phyloP scores from a whole-genome alignment of 2,113 vertebrate genomes.

The Chrysochloris asiatica region DNA sequence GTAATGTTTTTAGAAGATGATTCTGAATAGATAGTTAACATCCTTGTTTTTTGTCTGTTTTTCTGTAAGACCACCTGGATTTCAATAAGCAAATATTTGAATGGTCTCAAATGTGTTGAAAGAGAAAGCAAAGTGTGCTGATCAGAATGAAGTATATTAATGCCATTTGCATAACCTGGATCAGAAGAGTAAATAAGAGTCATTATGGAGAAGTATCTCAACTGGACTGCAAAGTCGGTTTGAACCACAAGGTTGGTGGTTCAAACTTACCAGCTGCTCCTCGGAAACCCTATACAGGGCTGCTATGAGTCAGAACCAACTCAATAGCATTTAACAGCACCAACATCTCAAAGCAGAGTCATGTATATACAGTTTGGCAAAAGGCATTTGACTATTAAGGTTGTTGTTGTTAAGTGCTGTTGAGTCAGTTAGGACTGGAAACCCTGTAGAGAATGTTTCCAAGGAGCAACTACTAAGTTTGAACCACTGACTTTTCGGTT shows the following conservation, averaged over 20 bases:
- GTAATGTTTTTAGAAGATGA: neutral
- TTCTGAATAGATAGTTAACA: neutral
- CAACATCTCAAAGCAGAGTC: neutral
- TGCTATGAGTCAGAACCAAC: too few species aligned
- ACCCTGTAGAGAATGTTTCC: too few species aligned
- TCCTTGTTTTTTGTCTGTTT: neutral
- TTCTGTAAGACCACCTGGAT: neutral
- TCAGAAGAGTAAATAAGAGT: neutral
- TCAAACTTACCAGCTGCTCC: too few species aligned
- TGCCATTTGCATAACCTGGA: neutral
- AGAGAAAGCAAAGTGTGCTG: neutral
- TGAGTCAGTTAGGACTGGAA: too few species aligned
- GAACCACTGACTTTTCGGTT: too few species aligned
- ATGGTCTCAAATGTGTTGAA: neutral
- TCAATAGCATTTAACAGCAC: too few species aligned
- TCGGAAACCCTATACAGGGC: too few species aligned
- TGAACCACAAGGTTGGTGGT: too few species aligned
- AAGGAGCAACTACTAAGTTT: too few species aligned
- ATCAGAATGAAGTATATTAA: neutral
- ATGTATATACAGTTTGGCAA: neutral
- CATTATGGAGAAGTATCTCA: neutral
- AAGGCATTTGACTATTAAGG: neutral
- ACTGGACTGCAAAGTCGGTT: too few species aligned
- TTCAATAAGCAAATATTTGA: neutral
- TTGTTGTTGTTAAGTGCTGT: too few species aligned